phyloP scores from a whole-genome alignment of 2,797 vertebrate genomes.

The Sebastes kiyomatsui region DNA sequence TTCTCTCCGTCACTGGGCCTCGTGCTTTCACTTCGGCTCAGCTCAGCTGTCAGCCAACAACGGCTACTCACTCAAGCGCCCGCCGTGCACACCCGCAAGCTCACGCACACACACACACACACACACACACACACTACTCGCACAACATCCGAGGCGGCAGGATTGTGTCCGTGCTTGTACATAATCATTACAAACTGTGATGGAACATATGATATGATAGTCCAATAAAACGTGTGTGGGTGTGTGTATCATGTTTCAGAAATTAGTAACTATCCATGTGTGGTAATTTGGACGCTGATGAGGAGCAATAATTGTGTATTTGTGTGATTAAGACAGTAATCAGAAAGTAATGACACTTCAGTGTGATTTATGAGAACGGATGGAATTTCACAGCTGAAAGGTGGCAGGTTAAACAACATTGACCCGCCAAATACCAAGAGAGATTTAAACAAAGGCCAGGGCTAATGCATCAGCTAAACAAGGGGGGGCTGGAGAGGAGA shows the following conservation, averaged over 20 bases:
- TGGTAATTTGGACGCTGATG: conserved; percentile 41
- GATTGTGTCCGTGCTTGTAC: background rate
- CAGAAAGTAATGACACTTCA: conserved; percentile 76
- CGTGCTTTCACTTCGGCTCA: conserved; percentile 62
- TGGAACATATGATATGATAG: conserved; percentile 9
- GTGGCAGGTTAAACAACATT: conserved; percentile 72
- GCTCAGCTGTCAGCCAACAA: conserved; percentile 56
- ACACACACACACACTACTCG: background rate
- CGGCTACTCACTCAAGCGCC: conserved; percentile 38
- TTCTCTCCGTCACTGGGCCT: conserved; percentile 62
- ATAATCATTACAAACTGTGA: conserved; percentile 3
- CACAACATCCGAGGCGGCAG: background rate
- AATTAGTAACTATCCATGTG: conserved; percentile 22
- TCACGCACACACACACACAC: background rate
- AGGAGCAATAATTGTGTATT: conserved; percentile 57
- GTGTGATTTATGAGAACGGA: conserved; percentile 76
- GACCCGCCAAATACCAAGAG: conserved; percentile 65
- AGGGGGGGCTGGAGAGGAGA: background rate
- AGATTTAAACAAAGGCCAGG: conserved; percentile 66
- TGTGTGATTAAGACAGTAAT: conserved; percentile 73
- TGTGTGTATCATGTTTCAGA: conserved; percentile 22
- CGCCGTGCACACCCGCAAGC: background rate
- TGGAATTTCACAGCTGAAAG: conserved; percentile 68
- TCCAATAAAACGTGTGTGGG: background rate
- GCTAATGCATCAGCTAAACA: conserved; percentile 49